Conservation (phyloP, 1,140 invertebrate genomes). For the Magallana angulata region DNA sequence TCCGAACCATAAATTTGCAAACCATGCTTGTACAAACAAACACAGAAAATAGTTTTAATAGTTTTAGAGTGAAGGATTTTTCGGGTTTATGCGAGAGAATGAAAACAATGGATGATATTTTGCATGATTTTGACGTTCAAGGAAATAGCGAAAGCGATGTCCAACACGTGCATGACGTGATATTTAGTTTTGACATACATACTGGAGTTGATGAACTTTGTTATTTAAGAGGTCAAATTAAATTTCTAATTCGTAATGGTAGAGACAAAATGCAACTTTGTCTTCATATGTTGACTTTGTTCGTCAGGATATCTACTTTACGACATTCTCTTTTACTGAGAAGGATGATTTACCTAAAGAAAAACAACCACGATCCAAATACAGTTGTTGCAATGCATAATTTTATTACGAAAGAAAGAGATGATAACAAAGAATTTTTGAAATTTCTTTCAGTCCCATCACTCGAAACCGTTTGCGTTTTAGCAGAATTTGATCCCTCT, state of each 20-base stretch:
- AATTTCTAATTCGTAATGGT: neutral
- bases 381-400: neutral
- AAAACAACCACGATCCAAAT: neutral
- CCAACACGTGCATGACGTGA: no score
- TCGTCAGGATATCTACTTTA: neutral
- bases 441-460: neutral
- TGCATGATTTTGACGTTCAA: neutral
- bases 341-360: neutral
- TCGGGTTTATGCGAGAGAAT: neutral
- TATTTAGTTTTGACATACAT: neutral
- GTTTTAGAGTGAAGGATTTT: neutral
- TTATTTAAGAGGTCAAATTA: neutral
- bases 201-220: neutral
- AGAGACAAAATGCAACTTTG: neutral
- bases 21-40: neutral
- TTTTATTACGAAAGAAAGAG: neutral
- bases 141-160: neutral
- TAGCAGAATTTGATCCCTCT: neutral
- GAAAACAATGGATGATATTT: neutral
- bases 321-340: neutral
- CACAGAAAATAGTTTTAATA: neutral
- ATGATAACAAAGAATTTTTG: neutral
- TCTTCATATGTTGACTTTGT: neutral
- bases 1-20: neutral
- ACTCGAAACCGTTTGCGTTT: no score